Evolutionary conservation across 1,140 invertebrate species (phyloP), one percentile per base, ranked within the genome.

Genomic region (Hyles euphorbiae): DNA sequence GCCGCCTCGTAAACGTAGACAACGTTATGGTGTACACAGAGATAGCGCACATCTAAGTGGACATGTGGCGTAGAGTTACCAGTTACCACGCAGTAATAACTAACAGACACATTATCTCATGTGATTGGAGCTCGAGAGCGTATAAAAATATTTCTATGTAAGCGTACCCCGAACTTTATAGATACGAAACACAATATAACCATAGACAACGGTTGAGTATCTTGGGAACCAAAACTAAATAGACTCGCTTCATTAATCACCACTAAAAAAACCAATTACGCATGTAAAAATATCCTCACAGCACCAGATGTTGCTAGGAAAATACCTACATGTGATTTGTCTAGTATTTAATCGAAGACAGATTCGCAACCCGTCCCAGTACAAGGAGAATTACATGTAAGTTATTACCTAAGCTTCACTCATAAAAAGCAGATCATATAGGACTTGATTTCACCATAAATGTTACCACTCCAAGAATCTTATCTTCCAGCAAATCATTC

Each of bases 81-180:
- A 58, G 72, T 86, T 83, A 85, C 81, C 63, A 67, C 71, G 70
- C 60, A 56, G 62, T 70, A 72, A 72, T 68, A 70, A 40, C 49
- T 49, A 52, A 65, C 65, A 76, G 63, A 67, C 67, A 66, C 67
- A 68, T 78, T 83, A 86, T 81, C 79, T 83, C 63, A 56, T 67
- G 72, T 78, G 73, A 85, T 84, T 81, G 65, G 60, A 78, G 66
- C 69, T 77, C 76, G 68, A 74, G 65, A 76, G 75, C 61, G 60
- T 72, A 78, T 87, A 84, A 84, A 82, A 83, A 79, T 78, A 75
- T 74, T 74, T 78, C 65, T 70, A 55, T 59, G 50, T 64, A 63
- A 50, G 56, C 55, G 58, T 63, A 61, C 61, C 10, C 11, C 33
- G 9, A 50, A 43, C 33, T 58, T 57, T 52, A 34, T 7, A 8